Percentiles rank a stretch among this genome's conserved stretches.
These are phyloP conservation scores for Danaus plexippus DNA, from an alignment of 1,140 invertebrate genomes.

Conservation along the genomic window DNA sequence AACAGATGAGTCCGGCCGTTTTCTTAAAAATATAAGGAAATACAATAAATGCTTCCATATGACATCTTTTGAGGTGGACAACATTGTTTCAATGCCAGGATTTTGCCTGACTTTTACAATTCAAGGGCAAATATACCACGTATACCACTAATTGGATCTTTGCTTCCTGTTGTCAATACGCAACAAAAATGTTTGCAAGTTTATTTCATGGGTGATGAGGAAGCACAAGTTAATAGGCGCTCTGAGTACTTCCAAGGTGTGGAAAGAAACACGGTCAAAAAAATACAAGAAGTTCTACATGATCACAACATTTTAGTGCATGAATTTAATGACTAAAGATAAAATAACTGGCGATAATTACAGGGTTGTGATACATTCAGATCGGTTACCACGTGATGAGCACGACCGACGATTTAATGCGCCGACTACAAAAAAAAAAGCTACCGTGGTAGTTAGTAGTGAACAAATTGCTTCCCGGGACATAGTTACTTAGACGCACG, in stretches of 20 bases:
- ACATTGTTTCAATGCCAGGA: conserved; percentile 25
- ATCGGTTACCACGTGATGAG: conserved; percentile 12
- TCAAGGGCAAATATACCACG: conserved; percentile 24
- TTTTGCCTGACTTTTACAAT: no score
- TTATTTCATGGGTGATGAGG: no score
- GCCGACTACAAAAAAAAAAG: conserved; percentile 29
- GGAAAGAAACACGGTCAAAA: no score
- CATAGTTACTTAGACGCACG: conserved; percentile 29
- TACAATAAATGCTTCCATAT: conserved; percentile 30
- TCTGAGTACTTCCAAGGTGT: no score
- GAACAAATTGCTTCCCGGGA: conserved; percentile 31
- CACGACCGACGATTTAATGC: conserved; percentile 32
- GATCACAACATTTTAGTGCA: no score
- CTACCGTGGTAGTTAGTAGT: conserved; percentile 26
- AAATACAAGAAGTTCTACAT: no score
- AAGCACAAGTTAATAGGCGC: no score
- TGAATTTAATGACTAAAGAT: conserved; percentile 27
- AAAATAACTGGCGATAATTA: conserved; percentile 10
- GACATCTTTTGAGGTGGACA: no score
- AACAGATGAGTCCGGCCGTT: conserved; percentile 30
- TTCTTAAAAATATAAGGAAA: conserved; percentile 29
- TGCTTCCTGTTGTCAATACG: conserved; percentile 17
- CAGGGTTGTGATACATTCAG: no score
- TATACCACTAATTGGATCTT: conserved; percentile 20
- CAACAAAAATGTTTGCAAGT: conserved; percentile 25